These are phyloP conservation scores for Falco peregrinus DNA, from an alignment of 2,797 vertebrate species.

Conservation along the genomic window DNA sequence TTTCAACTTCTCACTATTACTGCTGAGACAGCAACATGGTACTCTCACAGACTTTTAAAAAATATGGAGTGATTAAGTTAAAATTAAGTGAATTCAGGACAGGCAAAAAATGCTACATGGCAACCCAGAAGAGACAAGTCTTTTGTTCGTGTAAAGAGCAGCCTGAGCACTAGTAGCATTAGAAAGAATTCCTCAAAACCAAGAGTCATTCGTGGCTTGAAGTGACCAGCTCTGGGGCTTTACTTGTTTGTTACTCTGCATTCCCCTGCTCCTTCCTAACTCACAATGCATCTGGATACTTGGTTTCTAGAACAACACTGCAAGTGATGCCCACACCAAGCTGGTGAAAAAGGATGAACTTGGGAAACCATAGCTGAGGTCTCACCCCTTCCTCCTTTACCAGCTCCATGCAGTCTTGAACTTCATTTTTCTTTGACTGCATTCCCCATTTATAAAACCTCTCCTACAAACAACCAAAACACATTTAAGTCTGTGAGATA, in stretches of 20 bases:
- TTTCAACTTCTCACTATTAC: constrained; percentile 36
- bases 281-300: not conserved
- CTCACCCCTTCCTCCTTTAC: not conserved
- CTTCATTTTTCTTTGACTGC: not conserved
- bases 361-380: not conserved
- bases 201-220: not conserved
- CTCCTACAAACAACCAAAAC: not conserved
- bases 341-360: not conserved
- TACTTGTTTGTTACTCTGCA: not conserved
- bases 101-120: not conserved
- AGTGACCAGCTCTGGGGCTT: not conserved
- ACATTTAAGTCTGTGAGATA: not conserved
- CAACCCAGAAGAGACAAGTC: not conserved
- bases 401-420: not conserved
- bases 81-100: constrained; percentile 43
- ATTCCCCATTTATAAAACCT: not conserved
- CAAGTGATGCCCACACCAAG: not conserved
- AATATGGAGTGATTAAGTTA: not conserved
- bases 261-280: not conserved
- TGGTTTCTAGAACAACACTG: not conserved
- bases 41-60: constrained; percentile 9
- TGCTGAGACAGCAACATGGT: constrained; percentile 58
- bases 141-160: not conserved
- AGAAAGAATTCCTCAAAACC: not conserved
- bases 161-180: not conserved